Evolutionary conservation across 1,140 invertebrate species (phyloP).

Genomic region (Bilobella aurantiaca): DNA sequence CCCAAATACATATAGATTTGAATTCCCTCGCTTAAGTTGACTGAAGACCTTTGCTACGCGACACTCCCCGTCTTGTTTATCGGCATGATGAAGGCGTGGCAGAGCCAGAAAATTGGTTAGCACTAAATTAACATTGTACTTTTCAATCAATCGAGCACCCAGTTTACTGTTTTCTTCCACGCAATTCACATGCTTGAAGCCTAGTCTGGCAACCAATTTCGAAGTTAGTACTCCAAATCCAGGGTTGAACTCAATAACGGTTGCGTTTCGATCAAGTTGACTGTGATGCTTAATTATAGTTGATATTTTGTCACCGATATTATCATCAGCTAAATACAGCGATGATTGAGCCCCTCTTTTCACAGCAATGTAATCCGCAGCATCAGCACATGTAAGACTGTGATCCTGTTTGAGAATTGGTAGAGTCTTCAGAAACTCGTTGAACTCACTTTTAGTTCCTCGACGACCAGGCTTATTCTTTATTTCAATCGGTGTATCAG

Average conservation of each 20-base stretch:
- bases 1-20: conserved; percentile 45
- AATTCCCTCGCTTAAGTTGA: conserved; percentile 28
- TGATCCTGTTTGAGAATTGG: background rate
- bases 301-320: background rate
- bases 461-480: no score
- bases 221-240: conserved; percentile 26
- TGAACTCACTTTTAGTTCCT: background rate
- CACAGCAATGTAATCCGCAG: background rate
- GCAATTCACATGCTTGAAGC: conserved; percentile 16
- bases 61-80: conserved; percentile 48
- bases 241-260: conserved; percentile 29
- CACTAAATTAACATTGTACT: conserved; percentile 12
- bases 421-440: background rate
- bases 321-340: background rate
- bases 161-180: conserved; percentile 21
- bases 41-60: conserved; percentile 37
- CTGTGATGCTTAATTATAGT: background rate
- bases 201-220: background rate
- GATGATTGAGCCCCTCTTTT: background rate
- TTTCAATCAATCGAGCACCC: background rate
- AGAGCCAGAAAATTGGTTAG: background rate
- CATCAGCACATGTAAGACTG: background rate
- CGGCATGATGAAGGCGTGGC: conserved; percentile 37
- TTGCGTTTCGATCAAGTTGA: conserved; percentile 11
- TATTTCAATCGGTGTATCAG: background rate